Base-by-base conservation (phyloP, 2,888 invertebrate genomes). In the Galeruca laticollis region DNA sequence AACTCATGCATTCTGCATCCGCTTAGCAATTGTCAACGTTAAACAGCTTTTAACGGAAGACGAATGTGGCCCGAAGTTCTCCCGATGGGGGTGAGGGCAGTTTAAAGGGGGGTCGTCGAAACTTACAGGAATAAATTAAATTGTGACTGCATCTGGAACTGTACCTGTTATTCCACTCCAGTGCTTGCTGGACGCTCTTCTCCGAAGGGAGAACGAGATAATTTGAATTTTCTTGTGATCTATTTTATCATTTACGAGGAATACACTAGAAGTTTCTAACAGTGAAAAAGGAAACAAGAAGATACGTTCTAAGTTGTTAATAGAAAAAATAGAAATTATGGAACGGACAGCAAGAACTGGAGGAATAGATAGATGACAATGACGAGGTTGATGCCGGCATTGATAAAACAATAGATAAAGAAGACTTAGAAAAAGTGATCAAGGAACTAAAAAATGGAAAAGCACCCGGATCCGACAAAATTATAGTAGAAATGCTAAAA, bases 61-160 rank as follows among this genome's bases (percentile, higher is more conserved):
- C 73, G 75, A 76, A 77, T 77, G 77, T 60, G 51, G 51, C n/a
- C 15, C 35, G 51, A 51, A 15, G 43, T 47, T 26, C 10, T 15
- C 31, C 59, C 73, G 71, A 31, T 57, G 67, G 63, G 56, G 69
- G 35, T 63, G 33, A 64, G 47, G 40, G n/a, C 40, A 40, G 40
- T 40, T n/a, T 40, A 40, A n/a, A 47, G 9, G 9, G 47, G 47
- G 40, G 37, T n/a, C n/a, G 37, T 61, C 75, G 76, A 79, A 77
- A 76, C 74, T 75, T 75, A 26, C 73, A 74, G 72, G 77, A 76
- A 80, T 79, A 80, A 79, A 80, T 81, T 80, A 81, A 79, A 77
- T 76, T 79, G 77, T 76, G 77, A 76, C 73, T 76, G 75, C 75
- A 62, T 62, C 70, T 67, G 70, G 56, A 68, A 68, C 61, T 78